Percentiles rank a stretch among this genome's conserved stretches.
These are phyloP conservation scores for Haplotaxodon microlepis DNA, from an alignment of 2,113 vertebrate species.

Conservation along the genomic window DNA sequence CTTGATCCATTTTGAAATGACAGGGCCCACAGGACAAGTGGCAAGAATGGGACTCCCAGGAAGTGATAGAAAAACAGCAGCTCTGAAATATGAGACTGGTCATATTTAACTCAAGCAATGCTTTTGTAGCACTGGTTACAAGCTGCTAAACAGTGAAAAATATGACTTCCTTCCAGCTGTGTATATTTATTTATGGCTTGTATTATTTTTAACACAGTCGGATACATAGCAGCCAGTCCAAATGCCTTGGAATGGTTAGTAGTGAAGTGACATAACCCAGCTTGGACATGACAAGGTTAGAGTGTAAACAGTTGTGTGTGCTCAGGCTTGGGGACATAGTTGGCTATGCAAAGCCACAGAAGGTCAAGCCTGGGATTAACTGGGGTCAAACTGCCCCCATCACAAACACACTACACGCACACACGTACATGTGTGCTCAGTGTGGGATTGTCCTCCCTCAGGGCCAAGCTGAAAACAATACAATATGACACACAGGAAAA, in stretches of 20 bases:
- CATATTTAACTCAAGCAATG: neutral
- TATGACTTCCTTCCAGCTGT: neutral
- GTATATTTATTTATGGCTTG: neutral
- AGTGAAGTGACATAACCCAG: constrained; percentile 4
- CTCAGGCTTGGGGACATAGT: constrained; percentile 7
- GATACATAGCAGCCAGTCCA: neutral
- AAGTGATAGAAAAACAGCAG: neutral
- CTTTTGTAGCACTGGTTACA: neutral
- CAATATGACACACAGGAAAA: constrained; percentile 30
- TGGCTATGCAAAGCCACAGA: neutral
- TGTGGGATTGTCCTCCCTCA: neutral
- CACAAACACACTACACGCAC: neutral
- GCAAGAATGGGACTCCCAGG: neutral
- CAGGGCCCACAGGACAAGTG: neutral
- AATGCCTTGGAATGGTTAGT: neutral
- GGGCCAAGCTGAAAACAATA: constrained; percentile 25
- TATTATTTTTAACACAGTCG: neutral
- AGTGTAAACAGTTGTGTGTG: neutral
- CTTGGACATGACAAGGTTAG: constrained; percentile 22
- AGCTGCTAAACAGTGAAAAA: neutral
- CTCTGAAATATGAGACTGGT: neutral
- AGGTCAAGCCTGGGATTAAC: constrained; percentile 24
- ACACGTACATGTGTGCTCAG: neutral
- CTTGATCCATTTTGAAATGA: neutral
- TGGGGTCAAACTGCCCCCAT: constrained; percentile 21